These are phyloP conservation scores for Gastrophysa polygoni DNA, from an alignment of 2,888 invertebrate genomes.

Conservation along the genomic window DNA sequence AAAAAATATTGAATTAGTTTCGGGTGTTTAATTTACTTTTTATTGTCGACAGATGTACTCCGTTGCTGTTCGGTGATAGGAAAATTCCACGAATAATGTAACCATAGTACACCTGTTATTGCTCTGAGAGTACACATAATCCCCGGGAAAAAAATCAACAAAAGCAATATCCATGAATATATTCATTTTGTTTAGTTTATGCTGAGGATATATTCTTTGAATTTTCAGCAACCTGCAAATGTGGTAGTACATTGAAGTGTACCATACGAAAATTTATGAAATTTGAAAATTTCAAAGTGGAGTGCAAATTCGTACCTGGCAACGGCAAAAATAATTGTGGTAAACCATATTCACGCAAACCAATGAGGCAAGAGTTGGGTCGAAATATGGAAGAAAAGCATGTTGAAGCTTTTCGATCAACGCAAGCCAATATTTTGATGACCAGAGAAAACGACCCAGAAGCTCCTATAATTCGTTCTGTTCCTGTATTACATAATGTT, in stretches of 20 bases:
- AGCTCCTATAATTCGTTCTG: slow-evolving; percentile 1
- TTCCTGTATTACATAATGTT: background rate
- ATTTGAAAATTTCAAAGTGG: background rate
- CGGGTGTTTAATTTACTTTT: too few relatives aligned
- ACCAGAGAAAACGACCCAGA: background rate
- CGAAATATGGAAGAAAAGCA: background rate
- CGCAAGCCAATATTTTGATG: background rate
- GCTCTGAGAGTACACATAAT: too few relatives aligned
- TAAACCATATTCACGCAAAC: background rate
- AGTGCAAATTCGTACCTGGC: background rate
- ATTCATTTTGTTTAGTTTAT: background rate
- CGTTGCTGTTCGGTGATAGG: too few relatives aligned
- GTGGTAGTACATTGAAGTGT: background rate
- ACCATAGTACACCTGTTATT: too few relatives aligned
- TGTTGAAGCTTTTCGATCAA: background rate
- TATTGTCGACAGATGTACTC: too few relatives aligned
- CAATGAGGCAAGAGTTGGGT: background rate
- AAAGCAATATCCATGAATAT: too few relatives aligned
- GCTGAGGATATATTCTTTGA: background rate
- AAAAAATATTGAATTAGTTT: too few relatives aligned
- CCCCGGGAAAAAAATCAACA: too few relatives aligned
- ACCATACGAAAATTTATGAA: background rate
- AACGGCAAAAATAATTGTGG: background rate
- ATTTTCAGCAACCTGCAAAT: background rate
- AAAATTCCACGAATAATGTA: too few relatives aligned